Evolutionary conservation across 2,113 vertebrate species (phyloP).

Genomic region (Aepyceros melampus): DNA sequence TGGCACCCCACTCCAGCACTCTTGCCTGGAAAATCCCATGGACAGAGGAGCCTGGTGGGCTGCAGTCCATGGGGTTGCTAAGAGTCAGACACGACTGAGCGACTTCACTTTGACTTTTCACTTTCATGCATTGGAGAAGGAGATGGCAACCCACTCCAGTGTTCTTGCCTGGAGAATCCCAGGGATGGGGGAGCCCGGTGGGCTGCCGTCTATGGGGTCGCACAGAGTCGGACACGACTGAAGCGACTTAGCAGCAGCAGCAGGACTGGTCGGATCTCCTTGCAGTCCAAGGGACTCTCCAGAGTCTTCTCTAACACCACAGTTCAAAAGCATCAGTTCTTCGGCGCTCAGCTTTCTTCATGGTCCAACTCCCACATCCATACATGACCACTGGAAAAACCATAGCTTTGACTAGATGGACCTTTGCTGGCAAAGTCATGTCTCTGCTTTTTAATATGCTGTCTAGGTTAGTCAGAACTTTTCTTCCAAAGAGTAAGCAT

Average conservation of each 20-base stretch:
- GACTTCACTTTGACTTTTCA: no score
- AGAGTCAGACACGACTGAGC: no score
- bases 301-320: neutral
- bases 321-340: neutral
- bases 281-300: neutral
- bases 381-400: neutral
- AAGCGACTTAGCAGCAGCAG: no score
- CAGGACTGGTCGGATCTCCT: neutral
- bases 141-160: no score
- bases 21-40: no score
- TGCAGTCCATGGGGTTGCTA: no score
- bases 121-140: no score
- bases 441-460: neutral
- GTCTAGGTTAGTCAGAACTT: neutral
- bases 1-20: no score
- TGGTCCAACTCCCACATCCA: neutral
- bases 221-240: no score
- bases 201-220: rapidly evolving
- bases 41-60: no score
- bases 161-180: no score
- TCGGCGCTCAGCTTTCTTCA: rapidly evolving
- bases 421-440: neutral
- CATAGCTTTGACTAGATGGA: neutral
- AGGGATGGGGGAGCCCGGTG: no score
- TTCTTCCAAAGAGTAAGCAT: neutral